These are phyloP conservation scores for Caenorhabditis angaria DNA, from an alignment of 2,888 invertebrate genomes.

Conservation along the genomic window DNA sequence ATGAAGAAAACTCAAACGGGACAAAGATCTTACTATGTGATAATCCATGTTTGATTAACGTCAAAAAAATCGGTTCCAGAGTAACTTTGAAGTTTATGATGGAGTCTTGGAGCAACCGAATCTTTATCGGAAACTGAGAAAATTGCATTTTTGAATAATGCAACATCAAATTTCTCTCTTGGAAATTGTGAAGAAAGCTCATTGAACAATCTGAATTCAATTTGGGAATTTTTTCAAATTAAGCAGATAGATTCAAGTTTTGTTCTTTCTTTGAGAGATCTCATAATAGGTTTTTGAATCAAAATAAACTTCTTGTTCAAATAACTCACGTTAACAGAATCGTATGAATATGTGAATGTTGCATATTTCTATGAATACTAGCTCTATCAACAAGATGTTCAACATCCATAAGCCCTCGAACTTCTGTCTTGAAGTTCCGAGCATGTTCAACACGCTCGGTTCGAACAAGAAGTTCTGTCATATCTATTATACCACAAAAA, in stretches of 20 bases:
- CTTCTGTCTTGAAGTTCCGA: slow-evolving; percentile 46
- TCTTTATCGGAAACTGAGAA: slow-evolving; percentile 41
- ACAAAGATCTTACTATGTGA: slow-evolving; percentile 44
- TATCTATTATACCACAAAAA: slow-evolving; percentile 1
- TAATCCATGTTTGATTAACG: slow-evolving; percentile 57
- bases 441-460: slow-evolving; percentile 41
- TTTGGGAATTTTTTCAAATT: background rate
- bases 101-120: slow-evolving; percentile 36
- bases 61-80: slow-evolving; percentile 45
- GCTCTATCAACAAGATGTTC: slow-evolving; percentile 55
- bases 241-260: background rate
- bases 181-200: slow-evolving; percentile 31
- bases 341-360: slow-evolving; percentile 46
- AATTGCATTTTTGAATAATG: slow-evolving; percentile 40
- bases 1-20: background rate
- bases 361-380: slow-evolving; percentile 46
- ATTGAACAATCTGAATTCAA: slow-evolving; percentile 32
- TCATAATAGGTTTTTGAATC: too few species aligned
- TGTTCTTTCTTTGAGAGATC: too few species aligned
- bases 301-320: background rate
- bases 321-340: slow-evolving; percentile 44
- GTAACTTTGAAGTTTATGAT: slow-evolving; percentile 45
- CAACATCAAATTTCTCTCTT: slow-evolving; percentile 41
- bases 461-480: slow-evolving; percentile 39
- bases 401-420: slow-evolving; percentile 60